Base-by-base conservation (phyloP, 2,113 vertebrate species). In the Menidia beryllina region DNA sequence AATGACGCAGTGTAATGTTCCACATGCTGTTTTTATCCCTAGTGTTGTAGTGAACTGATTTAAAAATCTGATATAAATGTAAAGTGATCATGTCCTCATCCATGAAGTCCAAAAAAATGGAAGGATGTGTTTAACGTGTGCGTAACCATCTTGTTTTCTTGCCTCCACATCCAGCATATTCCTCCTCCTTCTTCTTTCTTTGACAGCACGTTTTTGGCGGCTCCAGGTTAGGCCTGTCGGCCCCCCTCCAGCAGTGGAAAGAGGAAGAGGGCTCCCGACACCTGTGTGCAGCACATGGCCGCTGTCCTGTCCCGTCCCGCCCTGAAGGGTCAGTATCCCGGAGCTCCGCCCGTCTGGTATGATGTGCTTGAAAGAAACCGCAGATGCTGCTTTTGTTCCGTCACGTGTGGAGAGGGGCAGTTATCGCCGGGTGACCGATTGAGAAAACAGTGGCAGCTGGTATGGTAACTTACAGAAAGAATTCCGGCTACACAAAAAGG, bases 331-430 rank as follows among this genome's bases (percentile, higher is more conserved):
- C 48, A 13, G 51, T 10, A 60, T 85, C 82, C 68, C 72, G 76
- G 14, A 45, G 62, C 73, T 81, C 67, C 77, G 51, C 67, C 75
- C 73, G 10, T 50, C 70, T 45, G 48, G 7, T 53, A 1, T 30
- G 39, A 64, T 17, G 52, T 14, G 20, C 55, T 27, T 20, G 14
- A 30, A 57, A 34, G 45, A 30, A 71, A 62, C 25, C 62, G 70
- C 78, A 77, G 56, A 71, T 20, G 26, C 71, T 15, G 61, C 67
- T 80, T 34, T 83, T 77, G 73, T 83, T 81, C 81, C 77, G 43
- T 43, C 47, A 34, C 5, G 27, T 41, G 34, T 15, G 72, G 73
- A 64, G 63, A 73, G 39, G 45, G 25, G 11, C 50, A 26, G 13
- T 49, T 36, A 30, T 30, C 7, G 14, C 34, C 1, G 1, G 60